Evolutionary conservation across 2,888 invertebrate genomes (phyloP).

Genomic region (Caenorhabditis angaria): DNA sequence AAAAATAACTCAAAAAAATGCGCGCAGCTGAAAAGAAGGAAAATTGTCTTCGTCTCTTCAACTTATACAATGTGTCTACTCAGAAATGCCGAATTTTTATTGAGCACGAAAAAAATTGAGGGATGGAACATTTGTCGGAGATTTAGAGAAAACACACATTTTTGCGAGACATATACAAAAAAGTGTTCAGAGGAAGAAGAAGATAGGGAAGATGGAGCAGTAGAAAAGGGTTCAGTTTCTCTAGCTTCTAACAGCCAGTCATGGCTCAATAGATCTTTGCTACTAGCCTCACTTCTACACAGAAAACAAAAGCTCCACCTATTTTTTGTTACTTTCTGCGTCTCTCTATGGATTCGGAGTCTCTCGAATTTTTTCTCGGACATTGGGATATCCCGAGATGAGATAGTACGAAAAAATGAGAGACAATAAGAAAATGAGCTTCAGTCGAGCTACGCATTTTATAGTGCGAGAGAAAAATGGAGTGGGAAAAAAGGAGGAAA

Average conservation of each 20-base stretch:
- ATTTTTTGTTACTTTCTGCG: neutral
- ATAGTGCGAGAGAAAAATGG: neutral
- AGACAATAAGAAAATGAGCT: neutral
- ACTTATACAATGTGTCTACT: neutral
- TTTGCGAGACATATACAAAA: neutral
- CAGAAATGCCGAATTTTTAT: neutral
- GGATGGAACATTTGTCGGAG: neutral
- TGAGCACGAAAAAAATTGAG: neutral
- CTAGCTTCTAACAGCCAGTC: neutral
- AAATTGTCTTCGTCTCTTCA: neutral
- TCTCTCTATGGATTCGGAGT: neutral
- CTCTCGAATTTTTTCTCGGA: conserved; percentile 1
- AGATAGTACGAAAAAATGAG: neutral
- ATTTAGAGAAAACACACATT: neutral
- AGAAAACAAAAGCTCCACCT: neutral
- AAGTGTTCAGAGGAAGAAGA: neutral
- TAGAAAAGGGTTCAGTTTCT: neutral
- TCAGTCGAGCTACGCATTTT: neutral
- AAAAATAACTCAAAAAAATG: too few relatives aligned
- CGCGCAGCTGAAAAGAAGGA: neutral
- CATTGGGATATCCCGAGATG: neutral
- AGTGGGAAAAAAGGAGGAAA: neutral
- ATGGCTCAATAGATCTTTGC: neutral
- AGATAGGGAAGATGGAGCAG: too few relatives aligned
- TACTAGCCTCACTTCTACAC: too few relatives aligned